Evolutionary conservation across 2,113 vertebrate species (phyloP), one percentile per base, ranked within the genome.

Genomic region (Danionella cerebrum): DNA sequence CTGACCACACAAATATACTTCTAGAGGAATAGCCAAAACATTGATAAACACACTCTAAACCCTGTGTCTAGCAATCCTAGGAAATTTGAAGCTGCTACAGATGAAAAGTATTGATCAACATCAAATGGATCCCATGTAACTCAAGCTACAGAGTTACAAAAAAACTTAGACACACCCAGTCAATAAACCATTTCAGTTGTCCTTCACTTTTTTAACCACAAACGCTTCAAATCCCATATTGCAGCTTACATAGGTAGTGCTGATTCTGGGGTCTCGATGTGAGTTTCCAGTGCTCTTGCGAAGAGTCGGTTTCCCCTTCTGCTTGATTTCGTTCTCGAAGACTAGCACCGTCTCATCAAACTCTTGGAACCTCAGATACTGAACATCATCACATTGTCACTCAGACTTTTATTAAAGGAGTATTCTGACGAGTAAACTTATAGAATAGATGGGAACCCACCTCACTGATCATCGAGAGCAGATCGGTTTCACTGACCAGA

Each of bases 331-430:
- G 25, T 89, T 91, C 51, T 91, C 87, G 81, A 98, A 93, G n/a
- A 83, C 79, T 58, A 85, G 80, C 69, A 90, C 72, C 0, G 96
- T 97, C 39, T 95, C 92, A 70, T 92, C 89, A 86, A 97, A 97
- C 48, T 93, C 90, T 0, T 85, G 88, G 83, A 92, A 95, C 66
- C 88, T 91, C 62, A 99, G 88, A 81, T 94, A 99, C 96, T 98
- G 19, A 14, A 48, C 14, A 58, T 10, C 1, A 5, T 57, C 41
- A 18, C 18, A 64, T 14, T 2, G 9, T 3, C 0, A n/a, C 29
- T 48, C 18, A 16, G n/a, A n/a, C 22, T 3, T 7, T 1, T 6
- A 53, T 2, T 33, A 5, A 5, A 33, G 29, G 5, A 33, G 29
- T 33, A 9, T 33, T 33, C 9, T 33, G 29, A 5, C 29, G 5